Evolutionary conservation across 2,888 invertebrate species (phyloP).

Genomic region (Acrobasis repandana): DNA sequence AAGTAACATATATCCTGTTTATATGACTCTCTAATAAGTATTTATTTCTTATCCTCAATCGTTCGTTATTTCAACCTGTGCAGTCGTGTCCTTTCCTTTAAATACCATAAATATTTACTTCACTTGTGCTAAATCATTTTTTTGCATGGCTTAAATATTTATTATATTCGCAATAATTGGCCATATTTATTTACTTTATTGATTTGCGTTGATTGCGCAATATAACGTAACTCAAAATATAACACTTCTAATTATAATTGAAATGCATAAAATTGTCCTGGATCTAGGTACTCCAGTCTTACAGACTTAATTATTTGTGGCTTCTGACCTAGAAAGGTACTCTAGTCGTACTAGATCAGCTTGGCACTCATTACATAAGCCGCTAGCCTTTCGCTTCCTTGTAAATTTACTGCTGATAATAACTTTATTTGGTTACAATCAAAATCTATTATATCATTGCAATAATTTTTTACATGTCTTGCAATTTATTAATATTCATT

Average conservation of each 20-base stretch:
- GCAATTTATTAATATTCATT: no score
- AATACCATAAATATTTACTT: no score
- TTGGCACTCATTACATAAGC: constrained; percentile 39
- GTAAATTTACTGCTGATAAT: constrained; percentile 10
- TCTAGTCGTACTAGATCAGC: constrained; percentile 22
- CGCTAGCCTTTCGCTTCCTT: constrained; percentile 26
- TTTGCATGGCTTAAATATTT: no score
- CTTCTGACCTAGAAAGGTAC: constrained; percentile 42
- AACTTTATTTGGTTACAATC: background rate
- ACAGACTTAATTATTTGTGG: constrained; percentile 42
- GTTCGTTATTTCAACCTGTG: background rate
- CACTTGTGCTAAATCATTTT: no score
- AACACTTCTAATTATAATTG: background rate
- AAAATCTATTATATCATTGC: background rate
- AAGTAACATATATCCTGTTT: background rate
- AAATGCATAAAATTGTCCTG: constrained; percentile 9
- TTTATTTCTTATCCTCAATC: background rate
- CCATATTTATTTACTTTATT: background rate
- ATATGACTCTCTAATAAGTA: background rate
- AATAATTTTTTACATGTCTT: background rate
- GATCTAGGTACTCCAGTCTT: constrained; percentile 11
- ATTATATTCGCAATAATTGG: no score
- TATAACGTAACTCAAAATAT: background rate
- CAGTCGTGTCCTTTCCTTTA: no score
- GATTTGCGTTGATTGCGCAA: background rate